These are phyloP conservation scores for Phalacrocorax brasilianus DNA, from an alignment of 2,113 vertebrate genomes.

Conservation along the genomic window DNA sequence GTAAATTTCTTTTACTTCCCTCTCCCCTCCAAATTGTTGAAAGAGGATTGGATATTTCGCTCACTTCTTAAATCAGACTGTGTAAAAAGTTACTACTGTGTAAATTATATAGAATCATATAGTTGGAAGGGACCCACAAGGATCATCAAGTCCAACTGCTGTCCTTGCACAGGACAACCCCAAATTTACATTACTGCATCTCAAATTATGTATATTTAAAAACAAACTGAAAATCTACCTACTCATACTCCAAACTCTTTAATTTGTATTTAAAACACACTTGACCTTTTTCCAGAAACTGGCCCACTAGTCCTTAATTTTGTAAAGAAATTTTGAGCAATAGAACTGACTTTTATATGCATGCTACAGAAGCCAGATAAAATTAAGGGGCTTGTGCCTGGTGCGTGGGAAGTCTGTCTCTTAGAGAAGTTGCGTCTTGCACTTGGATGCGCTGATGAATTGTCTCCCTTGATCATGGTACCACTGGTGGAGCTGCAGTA, in stretches of 20 bases:
- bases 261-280: neutral
- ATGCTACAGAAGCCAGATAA: neutral
- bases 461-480: too few species aligned
- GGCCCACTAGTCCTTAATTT: neutral
- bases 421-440: neutral
- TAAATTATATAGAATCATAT: neutral
- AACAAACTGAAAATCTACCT: neutral
- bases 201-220: neutral
- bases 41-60: neutral
- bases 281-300: neutral
- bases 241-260: neutral
- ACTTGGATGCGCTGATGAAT: fast-evolving
- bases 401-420: neutral
- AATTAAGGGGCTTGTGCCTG: neutral
- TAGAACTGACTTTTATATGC: neutral
- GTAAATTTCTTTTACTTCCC: neutral
- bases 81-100: neutral
- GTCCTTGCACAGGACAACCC: too few species aligned
- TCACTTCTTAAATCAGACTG: neutral
- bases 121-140: too few species aligned
- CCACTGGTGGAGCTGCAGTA: neutral
- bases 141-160: too few species aligned
- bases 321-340: neutral
- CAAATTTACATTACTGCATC: neutral
- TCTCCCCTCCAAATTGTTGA: neutral